Evolutionary conservation across 2,797 vertebrate species (phyloP).

Genomic region (Mallotus villosus): DNA sequence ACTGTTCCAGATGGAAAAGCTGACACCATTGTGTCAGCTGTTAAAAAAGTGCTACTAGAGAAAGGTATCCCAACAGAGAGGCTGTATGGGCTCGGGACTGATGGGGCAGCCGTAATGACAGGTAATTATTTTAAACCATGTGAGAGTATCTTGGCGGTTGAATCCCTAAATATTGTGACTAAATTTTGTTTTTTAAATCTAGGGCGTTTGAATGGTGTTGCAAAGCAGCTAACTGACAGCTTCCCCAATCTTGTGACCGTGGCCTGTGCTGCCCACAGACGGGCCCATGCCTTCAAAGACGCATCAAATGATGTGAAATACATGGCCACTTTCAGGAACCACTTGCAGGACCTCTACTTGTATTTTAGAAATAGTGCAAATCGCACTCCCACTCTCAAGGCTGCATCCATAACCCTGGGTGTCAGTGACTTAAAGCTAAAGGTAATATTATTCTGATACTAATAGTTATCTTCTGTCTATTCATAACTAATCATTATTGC

Average conservation of each 20-base stretch:
- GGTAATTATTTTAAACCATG: slow-evolving; percentile 14
- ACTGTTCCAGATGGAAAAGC: slow-evolving; percentile 8
- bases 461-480: background rate
- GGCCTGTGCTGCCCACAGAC: slow-evolving; percentile 15
- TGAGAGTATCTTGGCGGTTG: background rate
- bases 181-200: background rate
- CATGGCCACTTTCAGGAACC: slow-evolving; percentile 15
- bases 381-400: background rate
- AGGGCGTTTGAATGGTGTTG: slow-evolving; percentile 24
- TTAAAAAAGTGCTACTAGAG: background rate
- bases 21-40: slow-evolving; percentile 11
- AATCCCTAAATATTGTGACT: too few species aligned
- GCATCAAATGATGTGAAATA: background rate
- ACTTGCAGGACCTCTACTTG: slow-evolving; percentile 20
- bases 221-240: slow-evolving; percentile 17
- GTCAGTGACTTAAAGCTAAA: background rate
- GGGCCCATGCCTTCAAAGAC: slow-evolving; percentile 21
- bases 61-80: slow-evolving; percentile 1
- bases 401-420: background rate
- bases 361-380: slow-evolving; percentile 14
- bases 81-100: slow-evolving; percentile 10
- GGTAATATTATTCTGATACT: background rate
- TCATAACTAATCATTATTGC: background rate
- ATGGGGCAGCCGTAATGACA: slow-evolving; percentile 20
- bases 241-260: background rate